phyloP scores from a whole-genome alignment of 2,888 invertebrate species.

The Cheiracanthium punctorium region DNA sequence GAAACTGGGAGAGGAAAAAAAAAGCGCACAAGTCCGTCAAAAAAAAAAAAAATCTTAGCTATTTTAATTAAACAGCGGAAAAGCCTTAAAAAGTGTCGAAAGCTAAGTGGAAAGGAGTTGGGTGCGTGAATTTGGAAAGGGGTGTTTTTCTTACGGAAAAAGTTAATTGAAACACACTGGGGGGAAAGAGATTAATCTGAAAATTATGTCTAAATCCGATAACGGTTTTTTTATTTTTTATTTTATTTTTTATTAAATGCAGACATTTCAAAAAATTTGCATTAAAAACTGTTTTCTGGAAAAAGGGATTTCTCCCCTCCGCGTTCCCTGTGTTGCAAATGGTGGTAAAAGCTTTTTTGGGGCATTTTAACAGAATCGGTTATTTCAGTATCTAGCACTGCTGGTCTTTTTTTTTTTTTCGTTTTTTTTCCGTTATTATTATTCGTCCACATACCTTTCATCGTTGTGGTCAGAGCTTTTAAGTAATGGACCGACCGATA shows the following conservation, averaged over 20 bases:
- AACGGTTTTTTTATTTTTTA: too few species aligned
- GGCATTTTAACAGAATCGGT: slow-evolving; percentile 49
- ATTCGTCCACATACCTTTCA: slow-evolving; percentile 22
- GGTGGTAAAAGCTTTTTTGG: slow-evolving; percentile 63
- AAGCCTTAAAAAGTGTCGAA: slow-evolving; percentile 68
- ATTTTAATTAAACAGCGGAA: slow-evolving; percentile 69
- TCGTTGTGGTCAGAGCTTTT: slow-evolving; percentile 52
- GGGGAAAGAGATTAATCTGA: slow-evolving; percentile 65
- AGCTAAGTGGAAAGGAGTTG: slow-evolving; percentile 65
- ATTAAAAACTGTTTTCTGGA: slow-evolving; percentile 66
- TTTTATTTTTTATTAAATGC: slow-evolving; percentile 69
- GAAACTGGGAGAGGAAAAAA: slow-evolving; percentile 52
- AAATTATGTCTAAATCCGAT: slow-evolving; percentile 70
- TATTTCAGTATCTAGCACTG: slow-evolving; percentile 32
- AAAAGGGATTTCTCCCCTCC: slow-evolving; percentile 42
- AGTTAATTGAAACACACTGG: slow-evolving; percentile 69
- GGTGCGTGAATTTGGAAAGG: slow-evolving; percentile 51
- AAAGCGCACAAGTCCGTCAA: slow-evolving; percentile 20
- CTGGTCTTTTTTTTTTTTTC: slow-evolving; percentile 13
- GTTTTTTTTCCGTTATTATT: slow-evolving; percentile 1
- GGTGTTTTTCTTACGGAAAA: slow-evolving; percentile 58
- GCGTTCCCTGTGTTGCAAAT: slow-evolving; percentile 25
- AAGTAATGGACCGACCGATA: slow-evolving; percentile 30
- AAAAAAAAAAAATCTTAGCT: slow-evolving; percentile 52
- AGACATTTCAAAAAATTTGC: slow-evolving; percentile 70